Percentiles rank a stretch among this genome's conserved stretches.
phyloP scores from a whole-genome alignment of 1,140 invertebrate species.

The Diuraphis noxia region DNA sequence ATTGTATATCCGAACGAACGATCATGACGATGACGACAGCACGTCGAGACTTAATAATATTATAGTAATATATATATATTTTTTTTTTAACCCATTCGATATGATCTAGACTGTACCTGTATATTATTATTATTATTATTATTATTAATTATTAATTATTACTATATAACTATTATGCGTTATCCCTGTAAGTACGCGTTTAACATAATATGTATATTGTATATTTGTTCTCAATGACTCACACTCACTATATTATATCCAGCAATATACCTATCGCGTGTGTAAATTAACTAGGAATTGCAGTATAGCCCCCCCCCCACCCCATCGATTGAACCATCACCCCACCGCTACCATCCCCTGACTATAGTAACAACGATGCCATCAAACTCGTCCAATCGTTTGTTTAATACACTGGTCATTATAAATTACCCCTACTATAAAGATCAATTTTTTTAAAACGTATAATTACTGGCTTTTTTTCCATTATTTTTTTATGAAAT shows the following conservation, averaged over 20 bases:
- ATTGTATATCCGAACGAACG: not conserved
- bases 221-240: not conserved
- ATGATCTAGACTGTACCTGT: constrained; percentile 39
- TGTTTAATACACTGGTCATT: too few relatives aligned
- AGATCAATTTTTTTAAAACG: not conserved
- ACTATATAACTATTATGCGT: not conserved
- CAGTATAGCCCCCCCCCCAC: not conserved
- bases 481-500: too few relatives aligned
- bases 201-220: not conserved
- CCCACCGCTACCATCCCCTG: too few relatives aligned
- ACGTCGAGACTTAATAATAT: not conserved
- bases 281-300: constrained; percentile 3
- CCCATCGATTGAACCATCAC: not conserved
- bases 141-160: constrained; percentile 37
- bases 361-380: too few relatives aligned
- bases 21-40: not conserved
- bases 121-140: constrained; percentile 29
- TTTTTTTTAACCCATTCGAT: not conserved
- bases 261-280: not conserved
- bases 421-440: too few relatives aligned
- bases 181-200: not conserved
- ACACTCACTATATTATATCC: not conserved
- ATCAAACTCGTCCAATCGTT: too few relatives aligned
- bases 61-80: not conserved
- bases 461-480: too few relatives aligned